phyloP scores from a whole-genome alignment of 1,140 invertebrate genomes.

The Pissodes strobi region DNA sequence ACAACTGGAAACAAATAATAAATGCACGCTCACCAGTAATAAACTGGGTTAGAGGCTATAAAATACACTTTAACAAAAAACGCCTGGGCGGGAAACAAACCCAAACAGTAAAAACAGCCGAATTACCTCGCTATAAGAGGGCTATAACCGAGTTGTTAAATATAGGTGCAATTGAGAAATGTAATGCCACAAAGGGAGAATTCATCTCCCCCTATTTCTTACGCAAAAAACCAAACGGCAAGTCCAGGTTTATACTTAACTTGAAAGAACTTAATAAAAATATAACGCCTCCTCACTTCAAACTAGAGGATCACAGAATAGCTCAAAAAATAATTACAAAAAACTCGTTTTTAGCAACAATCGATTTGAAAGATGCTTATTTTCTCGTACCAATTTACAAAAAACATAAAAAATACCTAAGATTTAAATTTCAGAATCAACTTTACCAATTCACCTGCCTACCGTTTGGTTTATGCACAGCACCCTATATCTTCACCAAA shows the following conservation, averaged over 20 bases:
- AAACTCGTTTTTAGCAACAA: slow-evolving; percentile 31
- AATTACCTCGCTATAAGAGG: no score
- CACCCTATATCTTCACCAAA: slow-evolving; percentile 39
- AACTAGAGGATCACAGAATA: not conserved
- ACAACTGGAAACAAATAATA: no score
- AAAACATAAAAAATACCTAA: slow-evolving; percentile 43
- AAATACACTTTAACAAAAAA: no score
- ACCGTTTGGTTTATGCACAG: slow-evolving; percentile 32
- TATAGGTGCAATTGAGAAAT: not conserved
- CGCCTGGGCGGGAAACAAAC: no score
- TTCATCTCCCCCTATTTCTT: not conserved
- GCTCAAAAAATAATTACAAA: not conserved
- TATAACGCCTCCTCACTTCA: not conserved
- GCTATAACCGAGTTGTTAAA: not conserved
- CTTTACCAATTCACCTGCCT: slow-evolving; percentile 39
- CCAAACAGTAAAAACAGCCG: no score
- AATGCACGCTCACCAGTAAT: no score
- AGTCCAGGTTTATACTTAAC: not conserved
- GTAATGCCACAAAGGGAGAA: not conserved
- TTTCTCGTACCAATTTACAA: slow-evolving; percentile 29
- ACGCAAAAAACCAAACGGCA: not conserved
- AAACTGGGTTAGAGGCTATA: no score
- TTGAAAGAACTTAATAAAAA: not conserved
- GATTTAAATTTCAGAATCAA: slow-evolving; percentile 40
- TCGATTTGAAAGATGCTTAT: slow-evolving; percentile 40